Evolutionary conservation across 1,140 invertebrate genomes (phyloP).

Genomic region (Microplitis mediator): DNA sequence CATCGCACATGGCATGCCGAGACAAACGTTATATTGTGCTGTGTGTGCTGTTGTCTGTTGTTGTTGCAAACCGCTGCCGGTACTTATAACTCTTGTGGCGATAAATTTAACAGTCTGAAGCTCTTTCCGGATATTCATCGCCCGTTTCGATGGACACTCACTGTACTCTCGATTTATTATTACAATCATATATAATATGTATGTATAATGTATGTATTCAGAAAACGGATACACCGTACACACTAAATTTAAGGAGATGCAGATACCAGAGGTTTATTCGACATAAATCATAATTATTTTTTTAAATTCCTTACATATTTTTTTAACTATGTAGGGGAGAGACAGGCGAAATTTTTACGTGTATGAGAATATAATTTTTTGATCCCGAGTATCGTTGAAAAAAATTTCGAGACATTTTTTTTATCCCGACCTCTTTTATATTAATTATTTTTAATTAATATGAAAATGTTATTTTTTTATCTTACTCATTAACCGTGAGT

Average conservation of each 20-base stretch:
- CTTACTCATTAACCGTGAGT: neutral
- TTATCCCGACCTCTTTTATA: neutral
- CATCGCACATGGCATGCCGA: neutral
- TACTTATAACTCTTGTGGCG: constrained; percentile 4
- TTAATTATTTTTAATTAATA: neutral
- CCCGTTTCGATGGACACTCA: neutral
- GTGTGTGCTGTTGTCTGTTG: neutral
- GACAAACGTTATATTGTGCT: neutral
- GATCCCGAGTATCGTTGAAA: too few relatives aligned
- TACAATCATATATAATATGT: neutral
- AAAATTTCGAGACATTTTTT: too few relatives aligned
- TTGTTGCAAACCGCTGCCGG: neutral
- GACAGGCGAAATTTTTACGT: too few relatives aligned
- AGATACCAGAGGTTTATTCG: too few relatives aligned
- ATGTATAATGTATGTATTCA: neutral
- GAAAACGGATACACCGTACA: neutral
- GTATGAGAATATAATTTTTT: too few relatives aligned
- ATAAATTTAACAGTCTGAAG: constrained; percentile 10
- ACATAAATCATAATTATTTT: too few relatives aligned
- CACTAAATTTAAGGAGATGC: too few relatives aligned
- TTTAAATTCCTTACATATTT: too few relatives aligned
- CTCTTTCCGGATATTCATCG: constrained; percentile 1
- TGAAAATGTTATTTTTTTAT: neutral
- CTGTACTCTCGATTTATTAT: neutral
- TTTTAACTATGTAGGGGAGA: too few relatives aligned